These are phyloP conservation scores for Anas platyrhynchos DNA, from an alignment of 2,113 vertebrate species.

Conservation along the genomic window DNA sequence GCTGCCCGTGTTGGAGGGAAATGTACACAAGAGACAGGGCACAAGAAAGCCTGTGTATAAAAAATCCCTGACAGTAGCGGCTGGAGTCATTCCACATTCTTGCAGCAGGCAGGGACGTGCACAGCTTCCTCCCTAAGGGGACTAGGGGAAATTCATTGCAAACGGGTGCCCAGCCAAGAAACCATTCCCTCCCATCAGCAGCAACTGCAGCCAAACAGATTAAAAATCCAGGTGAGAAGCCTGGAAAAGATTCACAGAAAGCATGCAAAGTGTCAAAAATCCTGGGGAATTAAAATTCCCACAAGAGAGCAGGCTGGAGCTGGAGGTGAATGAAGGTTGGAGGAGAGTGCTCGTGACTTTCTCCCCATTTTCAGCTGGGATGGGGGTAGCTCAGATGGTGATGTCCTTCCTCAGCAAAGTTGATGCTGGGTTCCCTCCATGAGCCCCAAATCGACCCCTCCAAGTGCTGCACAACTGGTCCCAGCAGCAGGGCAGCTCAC, in stretches of 20 bases:
- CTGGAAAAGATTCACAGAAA: slow-evolving; percentile 46
- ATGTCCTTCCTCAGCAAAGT: not conserved
- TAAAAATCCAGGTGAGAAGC: not conserved
- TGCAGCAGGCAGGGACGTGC: slow-evolving; percentile 43
- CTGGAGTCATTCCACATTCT: slow-evolving; percentile 50
- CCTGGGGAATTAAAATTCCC: not conserved
- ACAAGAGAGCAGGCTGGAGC: not conserved
- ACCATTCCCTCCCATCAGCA: slow-evolving; percentile 25
- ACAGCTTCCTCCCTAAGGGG: slow-evolving; percentile 29
- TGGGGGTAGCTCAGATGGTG: not conserved
- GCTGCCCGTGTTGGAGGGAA: not conserved
- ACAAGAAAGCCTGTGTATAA: not conserved
- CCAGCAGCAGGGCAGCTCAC: not conserved
- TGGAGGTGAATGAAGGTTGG: not conserved
- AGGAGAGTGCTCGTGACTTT: not conserved
- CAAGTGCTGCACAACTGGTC: not conserved
- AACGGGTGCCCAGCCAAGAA: slow-evolving; percentile 42
- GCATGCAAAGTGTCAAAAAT: not conserved
- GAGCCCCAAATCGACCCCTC: not conserved
- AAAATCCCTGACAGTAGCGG: not conserved
- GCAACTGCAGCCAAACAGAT: slow-evolving; percentile 10
- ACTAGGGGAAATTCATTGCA: slow-evolving; percentile 34
- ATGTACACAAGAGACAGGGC: not conserved
- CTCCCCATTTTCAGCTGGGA: not conserved
- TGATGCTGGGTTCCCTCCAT: not conserved